phyloP scores from a whole-genome alignment of 92 coral and sea anemone species.

The Virgularia gustaviana region DNA sequence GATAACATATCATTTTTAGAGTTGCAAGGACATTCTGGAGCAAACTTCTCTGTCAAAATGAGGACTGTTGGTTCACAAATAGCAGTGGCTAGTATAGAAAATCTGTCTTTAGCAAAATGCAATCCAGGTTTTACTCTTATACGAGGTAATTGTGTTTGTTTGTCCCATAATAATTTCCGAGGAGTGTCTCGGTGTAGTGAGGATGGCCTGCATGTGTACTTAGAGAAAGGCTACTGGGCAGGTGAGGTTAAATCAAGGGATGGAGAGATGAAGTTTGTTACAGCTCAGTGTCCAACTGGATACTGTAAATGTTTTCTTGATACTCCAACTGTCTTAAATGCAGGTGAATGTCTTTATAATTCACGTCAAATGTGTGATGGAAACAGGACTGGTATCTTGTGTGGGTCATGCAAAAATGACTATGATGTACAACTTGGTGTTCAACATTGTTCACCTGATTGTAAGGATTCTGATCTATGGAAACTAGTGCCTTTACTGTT shows the following conservation, averaged over 20 bases:
- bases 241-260: constrained; percentile 46
- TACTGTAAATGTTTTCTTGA: constrained; percentile 56
- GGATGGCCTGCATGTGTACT: constrained; percentile 43
- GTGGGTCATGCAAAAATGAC: constrained; percentile 66
- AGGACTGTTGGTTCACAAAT: constrained; percentile 59
- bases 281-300: constrained; percentile 65
- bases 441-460: constrained; percentile 53
- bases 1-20: constrained; percentile 40
- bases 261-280: constrained; percentile 41
- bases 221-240: constrained; percentile 87
- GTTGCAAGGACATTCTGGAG: constrained; percentile 48
- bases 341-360: constrained; percentile 60
- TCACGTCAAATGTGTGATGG: constrained; percentile 57
- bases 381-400: constrained; percentile 57
- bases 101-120: constrained; percentile 53
- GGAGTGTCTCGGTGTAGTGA: constrained; percentile 67
- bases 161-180: constrained; percentile 9
- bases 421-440: constrained; percentile 62
- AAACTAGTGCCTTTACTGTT: constrained; percentile 52
- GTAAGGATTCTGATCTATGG: constrained; percentile 58
- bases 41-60: constrained; percentile 45
- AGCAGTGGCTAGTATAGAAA: constrained; percentile 33
- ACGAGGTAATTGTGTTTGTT: constrained; percentile 55
- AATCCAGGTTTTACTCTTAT: constrained; percentile 52
- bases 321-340: constrained; percentile 36